Evolutionary conservation across 2,888 invertebrate genomes (phyloP).

Genomic region (Drosophila falleni): DNA sequence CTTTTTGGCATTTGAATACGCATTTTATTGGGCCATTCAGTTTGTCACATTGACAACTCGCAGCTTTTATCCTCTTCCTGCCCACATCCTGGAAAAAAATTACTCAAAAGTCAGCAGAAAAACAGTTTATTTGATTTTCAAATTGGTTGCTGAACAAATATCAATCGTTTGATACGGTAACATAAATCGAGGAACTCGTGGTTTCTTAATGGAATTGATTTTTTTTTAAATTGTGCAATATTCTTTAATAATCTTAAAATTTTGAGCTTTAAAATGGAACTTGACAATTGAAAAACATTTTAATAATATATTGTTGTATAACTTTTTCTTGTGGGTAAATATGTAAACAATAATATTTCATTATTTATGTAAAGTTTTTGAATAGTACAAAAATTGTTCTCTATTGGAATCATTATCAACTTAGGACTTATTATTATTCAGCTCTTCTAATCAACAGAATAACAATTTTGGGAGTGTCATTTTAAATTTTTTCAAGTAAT

Average conservation of each 20-base stretch:
- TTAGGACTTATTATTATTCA: too few species aligned
- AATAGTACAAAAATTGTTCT: too few species aligned
- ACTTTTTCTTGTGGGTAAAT: too few species aligned
- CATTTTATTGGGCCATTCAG: conserved; percentile 46
- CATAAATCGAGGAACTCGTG: background rate
- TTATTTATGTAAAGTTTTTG: too few species aligned
- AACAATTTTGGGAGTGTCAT: background rate
- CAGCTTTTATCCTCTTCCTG: background rate
- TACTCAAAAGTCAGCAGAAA: conserved; percentile 20
- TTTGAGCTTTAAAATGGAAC: background rate
- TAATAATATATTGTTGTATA: too few species aligned
- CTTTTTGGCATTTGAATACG: conserved; percentile 47
- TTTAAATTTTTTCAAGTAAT: too few species aligned
- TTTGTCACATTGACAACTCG: conserved; percentile 41
- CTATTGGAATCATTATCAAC: too few species aligned
- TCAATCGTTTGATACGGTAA: background rate
- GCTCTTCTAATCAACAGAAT: too few species aligned
- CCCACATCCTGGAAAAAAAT: conserved; percentile 6
- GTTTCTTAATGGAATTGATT: background rate
- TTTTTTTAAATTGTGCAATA: background rate
- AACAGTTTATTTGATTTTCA: conserved; percentile 22
- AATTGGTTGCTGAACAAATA: conserved; percentile 5
- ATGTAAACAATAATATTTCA: too few species aligned
- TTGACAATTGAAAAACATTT: background rate
- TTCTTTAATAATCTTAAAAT: background rate